These are phyloP conservation scores for Pipistrellus kuhlii DNA, from an alignment of 2,797 vertebrate species.

Conservation along the genomic window DNA sequence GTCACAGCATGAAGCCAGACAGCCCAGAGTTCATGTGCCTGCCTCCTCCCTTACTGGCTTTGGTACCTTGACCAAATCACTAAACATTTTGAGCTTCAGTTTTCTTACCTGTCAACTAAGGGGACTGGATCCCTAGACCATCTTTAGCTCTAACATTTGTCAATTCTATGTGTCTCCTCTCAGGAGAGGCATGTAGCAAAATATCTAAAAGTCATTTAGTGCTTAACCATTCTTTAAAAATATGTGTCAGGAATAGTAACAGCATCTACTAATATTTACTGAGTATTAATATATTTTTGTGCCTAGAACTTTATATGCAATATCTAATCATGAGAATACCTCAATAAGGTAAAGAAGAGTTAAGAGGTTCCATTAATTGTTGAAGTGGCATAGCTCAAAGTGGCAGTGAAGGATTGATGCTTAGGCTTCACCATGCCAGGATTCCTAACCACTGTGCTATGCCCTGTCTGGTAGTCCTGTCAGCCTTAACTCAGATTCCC, in stretches of 20 bases:
- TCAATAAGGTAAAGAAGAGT: neutral
- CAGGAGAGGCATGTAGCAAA: neutral
- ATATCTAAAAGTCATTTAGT: neutral
- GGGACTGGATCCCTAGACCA: neutral
- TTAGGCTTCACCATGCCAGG: neutral
- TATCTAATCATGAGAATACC: neutral
- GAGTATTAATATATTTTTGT: neutral
- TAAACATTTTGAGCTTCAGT: neutral
- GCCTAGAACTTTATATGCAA: neutral
- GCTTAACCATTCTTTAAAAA: neutral
- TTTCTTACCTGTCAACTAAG: neutral
- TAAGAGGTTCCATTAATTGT: neutral
- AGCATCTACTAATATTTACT: neutral
- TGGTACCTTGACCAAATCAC: neutral
- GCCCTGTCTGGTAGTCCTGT: neutral
- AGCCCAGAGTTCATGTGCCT: neutral
- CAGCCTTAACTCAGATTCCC: rapidly evolving
- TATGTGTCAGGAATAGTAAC: neutral
- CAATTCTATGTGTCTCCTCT: neutral
- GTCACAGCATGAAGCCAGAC: neutral
- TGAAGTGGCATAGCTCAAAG: neutral
- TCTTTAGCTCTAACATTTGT: neutral
- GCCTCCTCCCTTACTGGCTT: neutral
- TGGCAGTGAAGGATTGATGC: neutral
- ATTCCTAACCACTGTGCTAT: neutral